Evolutionary conservation across 1,140 invertebrate species (phyloP).

Genomic region (Trachymyrmex cornetzi): DNA sequence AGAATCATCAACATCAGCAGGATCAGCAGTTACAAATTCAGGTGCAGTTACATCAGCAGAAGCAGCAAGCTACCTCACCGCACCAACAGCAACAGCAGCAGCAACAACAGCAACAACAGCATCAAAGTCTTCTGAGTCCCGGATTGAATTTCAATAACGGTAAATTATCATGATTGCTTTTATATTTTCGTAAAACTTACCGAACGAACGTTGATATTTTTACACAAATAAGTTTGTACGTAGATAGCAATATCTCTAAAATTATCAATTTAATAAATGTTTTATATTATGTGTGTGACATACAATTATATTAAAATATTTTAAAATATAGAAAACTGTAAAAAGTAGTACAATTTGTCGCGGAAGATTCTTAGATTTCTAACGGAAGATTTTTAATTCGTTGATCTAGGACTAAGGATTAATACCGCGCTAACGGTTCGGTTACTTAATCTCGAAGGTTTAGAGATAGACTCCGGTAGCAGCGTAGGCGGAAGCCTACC

Average conservation of each 20-base stretch:
- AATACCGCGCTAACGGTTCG: constrained; percentile 4
- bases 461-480: constrained; percentile 92
- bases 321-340: background rate
- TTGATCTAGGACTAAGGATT: background rate
- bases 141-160: constrained; percentile 90
- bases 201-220: background rate
- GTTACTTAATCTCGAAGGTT: constrained; percentile 77
- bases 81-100: constrained; percentile 85
- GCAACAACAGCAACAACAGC: constrained; percentile 87
- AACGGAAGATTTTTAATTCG: background rate
- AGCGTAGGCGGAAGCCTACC: constrained; percentile 91
- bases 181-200: background rate
- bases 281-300: background rate
- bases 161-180: constrained; percentile 66
- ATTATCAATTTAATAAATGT: background rate
- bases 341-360: background rate
- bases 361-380: too few species aligned
- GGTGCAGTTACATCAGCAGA: constrained; percentile 88
- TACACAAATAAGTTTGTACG: background rate
- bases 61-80: constrained; percentile 85
- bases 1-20: constrained; percentile 80
- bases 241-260: background rate
- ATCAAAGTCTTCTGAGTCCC: constrained; percentile 89
- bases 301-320: background rate
- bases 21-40: constrained; percentile 91